Conservation (phyloP, 2,113 vertebrate genomes). For the Mustelus asterias region DNA sequence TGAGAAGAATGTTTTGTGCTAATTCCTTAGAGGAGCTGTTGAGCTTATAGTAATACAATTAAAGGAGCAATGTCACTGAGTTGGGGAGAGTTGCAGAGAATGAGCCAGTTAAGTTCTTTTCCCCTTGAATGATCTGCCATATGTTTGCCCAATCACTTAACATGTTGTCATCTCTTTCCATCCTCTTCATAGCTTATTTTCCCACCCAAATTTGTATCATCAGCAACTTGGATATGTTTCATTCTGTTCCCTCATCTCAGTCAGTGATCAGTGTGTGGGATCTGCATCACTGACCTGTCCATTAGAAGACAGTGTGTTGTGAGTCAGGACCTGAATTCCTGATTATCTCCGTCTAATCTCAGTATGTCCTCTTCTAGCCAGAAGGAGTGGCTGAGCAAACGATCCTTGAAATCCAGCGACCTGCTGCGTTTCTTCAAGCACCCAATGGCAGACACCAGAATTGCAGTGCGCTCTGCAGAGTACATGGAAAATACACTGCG, state of each 20-base stretch:
- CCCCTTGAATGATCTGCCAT: too few relatives aligned
- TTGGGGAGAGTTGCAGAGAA: too few relatives aligned
- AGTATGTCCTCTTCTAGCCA: neutral
- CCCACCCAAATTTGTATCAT: neutral
- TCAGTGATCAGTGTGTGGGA: neutral
- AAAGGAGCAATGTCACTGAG: too few relatives aligned
- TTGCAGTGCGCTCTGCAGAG: neutral
- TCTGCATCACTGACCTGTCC: neutral
- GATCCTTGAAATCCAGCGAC: neutral
- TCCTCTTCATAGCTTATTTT: neutral
- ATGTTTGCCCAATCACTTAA: too few relatives aligned
- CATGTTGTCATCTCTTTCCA: neutral
- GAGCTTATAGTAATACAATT: too few relatives aligned
- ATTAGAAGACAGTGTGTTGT: neutral
- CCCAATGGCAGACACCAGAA: neutral
- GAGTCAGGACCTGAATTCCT: neutral
- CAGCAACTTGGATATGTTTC: neutral
- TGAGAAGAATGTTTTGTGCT: too few relatives aligned
- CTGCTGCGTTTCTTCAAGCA: conserved; percentile 31
- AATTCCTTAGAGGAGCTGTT: too few relatives aligned
- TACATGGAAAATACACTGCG: neutral
- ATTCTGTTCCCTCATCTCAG: neutral
- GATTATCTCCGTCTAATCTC: neutral
- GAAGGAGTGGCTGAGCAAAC: neutral
- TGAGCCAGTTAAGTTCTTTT: too few relatives aligned